These are phyloP conservation scores for Schizopygopsis malacanthus DNA, from an alignment of 2,797 vertebrate species.

Conservation along the genomic window DNA sequence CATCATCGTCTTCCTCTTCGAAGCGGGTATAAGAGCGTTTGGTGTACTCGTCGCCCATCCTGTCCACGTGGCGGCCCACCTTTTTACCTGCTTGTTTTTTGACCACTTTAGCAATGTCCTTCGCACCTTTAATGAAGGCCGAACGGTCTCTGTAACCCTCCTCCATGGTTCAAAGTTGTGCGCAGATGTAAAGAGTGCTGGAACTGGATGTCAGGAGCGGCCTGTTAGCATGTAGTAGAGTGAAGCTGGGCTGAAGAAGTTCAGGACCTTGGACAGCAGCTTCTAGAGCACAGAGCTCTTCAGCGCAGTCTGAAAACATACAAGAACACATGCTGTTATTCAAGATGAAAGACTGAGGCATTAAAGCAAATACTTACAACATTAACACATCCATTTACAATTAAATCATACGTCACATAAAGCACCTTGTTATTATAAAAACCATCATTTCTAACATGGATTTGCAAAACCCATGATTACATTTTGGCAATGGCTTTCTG, in stretches of 20 bases:
- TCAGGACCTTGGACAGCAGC: conserved; percentile 70
- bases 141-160: conserved; percentile 91
- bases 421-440: neutral
- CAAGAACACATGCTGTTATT: conserved; percentile 46
- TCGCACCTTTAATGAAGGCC: conserved; percentile 94
- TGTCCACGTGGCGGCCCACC: conserved; percentile 87
- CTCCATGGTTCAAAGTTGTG: conserved; percentile 80
- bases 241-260: conserved; percentile 53
- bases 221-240: conserved; percentile 71
- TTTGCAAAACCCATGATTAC: neutral
- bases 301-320: conserved; percentile 58
- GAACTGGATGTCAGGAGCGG: conserved; percentile 66
- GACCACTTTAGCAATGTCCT: conserved; percentile 97
- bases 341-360: neutral
- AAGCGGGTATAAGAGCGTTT: conserved; percentile 93
- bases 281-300: conserved; percentile 41
- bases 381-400: neutral
- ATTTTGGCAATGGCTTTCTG: neutral
- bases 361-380: neutral
- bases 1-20: conserved; percentile 92
- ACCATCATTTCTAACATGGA: neutral
- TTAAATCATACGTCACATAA: neutral
- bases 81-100: conserved; percentile 93
- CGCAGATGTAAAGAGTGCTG: conserved; percentile 15
- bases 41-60: conserved; percentile 91